These are phyloP conservation scores for Tympanuchus pallidicinctus DNA, from an alignment of 2,113 vertebrate genomes.

Conservation along the genomic window DNA sequence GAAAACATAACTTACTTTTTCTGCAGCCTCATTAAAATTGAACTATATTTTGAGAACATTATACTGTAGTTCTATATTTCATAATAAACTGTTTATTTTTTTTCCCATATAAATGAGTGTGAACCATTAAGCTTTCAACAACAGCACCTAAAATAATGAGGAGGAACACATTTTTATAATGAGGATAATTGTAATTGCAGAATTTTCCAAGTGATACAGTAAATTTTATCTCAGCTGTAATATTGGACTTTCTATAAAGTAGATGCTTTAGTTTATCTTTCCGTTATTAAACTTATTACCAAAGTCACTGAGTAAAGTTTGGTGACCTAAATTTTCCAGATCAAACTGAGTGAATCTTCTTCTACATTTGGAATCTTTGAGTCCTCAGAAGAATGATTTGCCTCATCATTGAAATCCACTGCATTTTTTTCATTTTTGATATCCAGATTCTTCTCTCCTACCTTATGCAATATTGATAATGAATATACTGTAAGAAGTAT, in stretches of 20 bases:
- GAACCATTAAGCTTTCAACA: constrained; percentile 59
- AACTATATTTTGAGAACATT: constrained; percentile 46
- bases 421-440: not conserved
- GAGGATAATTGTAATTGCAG: constrained; percentile 60
- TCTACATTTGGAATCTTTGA: not conserved
- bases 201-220: constrained; percentile 46
- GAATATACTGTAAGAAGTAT: not conserved
- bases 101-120: constrained; percentile 23
- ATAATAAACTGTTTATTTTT: constrained; percentile 60
- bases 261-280: constrained; percentile 24
- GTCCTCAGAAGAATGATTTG: not conserved
- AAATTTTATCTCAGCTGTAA: constrained; percentile 42
- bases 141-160: constrained; percentile 54
- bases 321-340: constrained; percentile 19
- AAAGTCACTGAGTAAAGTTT: not conserved
- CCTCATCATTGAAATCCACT: not conserved
- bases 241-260: constrained; percentile 10
- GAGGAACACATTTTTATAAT: constrained; percentile 54
- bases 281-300: constrained; percentile 26
- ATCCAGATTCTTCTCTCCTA: not conserved
- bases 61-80: not conserved
- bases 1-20: constrained; percentile 40
- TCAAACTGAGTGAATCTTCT: not conserved
- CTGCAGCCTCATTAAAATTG: constrained; percentile 53
- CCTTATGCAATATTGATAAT: accelerated